Evolutionary conservation across 2,888 invertebrate species (phyloP), one percentile per base, ranked within the genome.

Genomic region (Pomacea canaliculata): DNA sequence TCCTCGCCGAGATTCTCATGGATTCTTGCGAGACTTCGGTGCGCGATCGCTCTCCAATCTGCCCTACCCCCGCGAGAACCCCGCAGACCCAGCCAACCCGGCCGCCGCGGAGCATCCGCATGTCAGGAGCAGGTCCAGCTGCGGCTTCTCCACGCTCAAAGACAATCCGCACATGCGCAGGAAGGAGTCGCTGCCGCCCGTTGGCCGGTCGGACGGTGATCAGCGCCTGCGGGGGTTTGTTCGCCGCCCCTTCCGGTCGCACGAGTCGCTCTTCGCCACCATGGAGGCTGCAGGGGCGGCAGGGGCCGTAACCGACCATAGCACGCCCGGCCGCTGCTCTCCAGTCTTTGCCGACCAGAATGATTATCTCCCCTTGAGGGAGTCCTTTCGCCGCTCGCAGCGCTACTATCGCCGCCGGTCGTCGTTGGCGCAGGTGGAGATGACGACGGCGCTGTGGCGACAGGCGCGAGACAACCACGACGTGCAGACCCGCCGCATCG

Each of bases 161-260:
- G 86, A 88, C 76, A 82, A 78, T 76, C 86, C 88, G 5, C 85
- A 87, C 76, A 85, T 85, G 12, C 75, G 86, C 48, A 76, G 88
- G n/a, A 86, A 86, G 73, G 88, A 88, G 72, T 87, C 87, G 1
- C 78, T 87, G 37, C 85, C 86, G 77, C 87, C 86, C 77, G 76
- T 76, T 16, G 82, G 80, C 23, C 70, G 73, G 8, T 56, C 80
- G 51, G 69, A 71, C 8, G 19, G 66, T 5, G 74, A 71, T 0
- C n/a, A 51, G 16, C 23, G 65, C 12, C 70, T 70, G 23, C 37
- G 51, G 4, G 69, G 69, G 2, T 74, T 74, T 69, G 68, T 69
- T 49, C 74, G 74, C 27, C 59, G 74, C 27, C 74, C 74, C 7
- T 74, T 74, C 69, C 74, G 74, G 62, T 74, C 74, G 23, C 74